A percentile compares a stretch with the other conserved stretches of the same genome.
phyloP scores from a whole-genome alignment of 2,797 vertebrate genomes.

The Chrosomus eos region DNA sequence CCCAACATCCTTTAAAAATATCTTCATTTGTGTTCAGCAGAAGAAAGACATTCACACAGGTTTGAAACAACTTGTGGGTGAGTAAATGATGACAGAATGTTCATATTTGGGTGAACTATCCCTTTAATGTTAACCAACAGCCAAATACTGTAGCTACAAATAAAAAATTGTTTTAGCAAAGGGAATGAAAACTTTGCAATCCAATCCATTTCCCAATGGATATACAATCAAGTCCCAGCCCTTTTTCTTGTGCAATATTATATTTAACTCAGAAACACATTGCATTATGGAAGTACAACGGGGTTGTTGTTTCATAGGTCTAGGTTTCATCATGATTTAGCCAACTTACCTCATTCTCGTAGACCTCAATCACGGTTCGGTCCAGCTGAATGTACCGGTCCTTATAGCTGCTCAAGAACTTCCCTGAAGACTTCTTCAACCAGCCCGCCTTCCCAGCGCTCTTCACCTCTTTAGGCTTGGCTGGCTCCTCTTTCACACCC shows the following conservation, averaged over 20 bases:
- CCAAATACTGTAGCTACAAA: neutral
- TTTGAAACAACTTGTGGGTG: no score
- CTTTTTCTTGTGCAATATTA: neutral
- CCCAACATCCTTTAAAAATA: no score
- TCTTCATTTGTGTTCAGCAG: no score
- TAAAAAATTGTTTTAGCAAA: neutral
- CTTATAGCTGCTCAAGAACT: slow-evolving; percentile 87
- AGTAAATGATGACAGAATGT: no score
- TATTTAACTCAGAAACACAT: neutral
- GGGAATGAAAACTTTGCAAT: neutral
- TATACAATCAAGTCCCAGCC: neutral
- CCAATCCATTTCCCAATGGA: neutral
- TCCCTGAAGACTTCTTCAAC: slow-evolving; percentile 90
- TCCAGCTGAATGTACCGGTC: slow-evolving; percentile 90
- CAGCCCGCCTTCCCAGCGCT: slow-evolving; percentile 86
- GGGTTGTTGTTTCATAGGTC: neutral
- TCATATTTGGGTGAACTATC: no score
- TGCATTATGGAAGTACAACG: neutral
- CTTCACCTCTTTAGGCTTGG: slow-evolving; percentile 72
- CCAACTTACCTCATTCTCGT: slow-evolving; percentile 86
- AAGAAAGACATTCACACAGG: no score
- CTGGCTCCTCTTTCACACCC: slow-evolving; percentile 80
- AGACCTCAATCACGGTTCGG: slow-evolving; percentile 84
- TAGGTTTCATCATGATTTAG: neutral
- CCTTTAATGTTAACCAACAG: neutral